Evolutionary conservation across 2,888 invertebrate species (phyloP).

Genomic region (Crioceris asparagi): DNA sequence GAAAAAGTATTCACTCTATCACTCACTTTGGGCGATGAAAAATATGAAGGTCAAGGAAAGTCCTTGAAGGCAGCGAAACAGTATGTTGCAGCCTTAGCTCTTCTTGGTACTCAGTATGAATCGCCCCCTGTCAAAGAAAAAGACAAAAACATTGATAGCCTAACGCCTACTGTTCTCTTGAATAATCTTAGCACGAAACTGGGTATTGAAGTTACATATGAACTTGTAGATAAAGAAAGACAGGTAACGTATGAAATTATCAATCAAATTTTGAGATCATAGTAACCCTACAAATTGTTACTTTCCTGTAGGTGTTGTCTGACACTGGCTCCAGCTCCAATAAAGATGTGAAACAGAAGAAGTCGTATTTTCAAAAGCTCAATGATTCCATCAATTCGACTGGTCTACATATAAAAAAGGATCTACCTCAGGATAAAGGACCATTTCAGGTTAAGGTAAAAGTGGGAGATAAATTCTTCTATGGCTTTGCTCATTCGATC

Average conservation of each 20-base stretch:
- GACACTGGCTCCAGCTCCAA: too few species aligned
- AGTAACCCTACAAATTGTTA: too few species aligned
- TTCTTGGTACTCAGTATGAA: conserved; percentile 26
- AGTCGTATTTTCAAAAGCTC: conserved; percentile 25
- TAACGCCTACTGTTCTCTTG: conserved; percentile 30
- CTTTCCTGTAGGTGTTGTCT: too few species aligned
- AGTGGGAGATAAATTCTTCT: conserved; percentile 26
- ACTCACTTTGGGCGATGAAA: conserved; percentile 29
- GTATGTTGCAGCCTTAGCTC: conserved; percentile 25
- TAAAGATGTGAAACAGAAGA: conserved; percentile 16
- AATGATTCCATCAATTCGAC: conserved; percentile 24
- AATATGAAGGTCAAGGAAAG: conserved; percentile 23
- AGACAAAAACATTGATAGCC: conserved; percentile 14
- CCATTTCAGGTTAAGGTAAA: conserved; percentile 29
- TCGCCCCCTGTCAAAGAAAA: conserved; percentile 23
- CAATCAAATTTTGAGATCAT: conserved; percentile 1
- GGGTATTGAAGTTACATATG: conserved; percentile 28
- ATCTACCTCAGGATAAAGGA: conserved; percentile 22
- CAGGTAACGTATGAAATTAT: conserved; percentile 9
- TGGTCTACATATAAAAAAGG: conserved; percentile 19
- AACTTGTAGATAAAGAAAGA: conserved; percentile 16
- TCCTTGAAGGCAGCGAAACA: conserved; percentile 30
- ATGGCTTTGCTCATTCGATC: conserved; percentile 27
- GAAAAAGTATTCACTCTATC: conserved; percentile 25
- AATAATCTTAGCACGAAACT: conserved; percentile 31